Evolutionary conservation across 2,113 vertebrate species (phyloP).

Genomic region (Excalfactoria chinensis): DNA sequence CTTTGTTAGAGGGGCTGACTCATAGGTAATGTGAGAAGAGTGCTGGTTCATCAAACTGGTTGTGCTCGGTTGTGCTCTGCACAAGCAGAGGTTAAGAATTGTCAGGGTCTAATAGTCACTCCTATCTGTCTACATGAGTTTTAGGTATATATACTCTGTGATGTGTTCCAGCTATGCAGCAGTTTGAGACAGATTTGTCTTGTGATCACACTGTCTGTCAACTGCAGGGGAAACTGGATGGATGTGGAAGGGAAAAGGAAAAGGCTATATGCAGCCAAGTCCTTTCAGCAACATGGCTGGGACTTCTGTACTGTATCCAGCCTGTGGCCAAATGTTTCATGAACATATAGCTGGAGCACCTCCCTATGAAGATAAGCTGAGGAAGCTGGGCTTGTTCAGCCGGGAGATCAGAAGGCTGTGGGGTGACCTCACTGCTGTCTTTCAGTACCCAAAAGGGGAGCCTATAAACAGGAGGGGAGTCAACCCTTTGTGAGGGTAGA

Average conservation of each 20-base stretch:
- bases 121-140: background rate
- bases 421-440: too few relatives aligned
- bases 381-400: too few relatives aligned
- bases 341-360: too few relatives aligned
- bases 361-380: too few relatives aligned
- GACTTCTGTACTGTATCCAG: background rate
- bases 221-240: background rate
- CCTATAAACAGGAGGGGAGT: too few relatives aligned
- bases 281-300: background rate
- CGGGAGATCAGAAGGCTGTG: too few relatives aligned
- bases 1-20: background rate
- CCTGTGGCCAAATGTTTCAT: fast-evolving
- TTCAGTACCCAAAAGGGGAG: too few relatives aligned
- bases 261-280: fast-evolving
- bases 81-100: background rate
- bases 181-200: background rate
- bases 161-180: background rate
- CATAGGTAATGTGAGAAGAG: too few relatives aligned
- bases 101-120: background rate
- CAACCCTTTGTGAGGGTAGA: too few relatives aligned
- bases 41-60: background rate
- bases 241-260: background rate
- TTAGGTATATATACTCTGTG: fast-evolving
- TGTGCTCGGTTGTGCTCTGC: background rate
- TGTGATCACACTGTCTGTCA: background rate